Conservation (phyloP, 2,113 vertebrate species). For the Pomatostomus ruficeps region DNA sequence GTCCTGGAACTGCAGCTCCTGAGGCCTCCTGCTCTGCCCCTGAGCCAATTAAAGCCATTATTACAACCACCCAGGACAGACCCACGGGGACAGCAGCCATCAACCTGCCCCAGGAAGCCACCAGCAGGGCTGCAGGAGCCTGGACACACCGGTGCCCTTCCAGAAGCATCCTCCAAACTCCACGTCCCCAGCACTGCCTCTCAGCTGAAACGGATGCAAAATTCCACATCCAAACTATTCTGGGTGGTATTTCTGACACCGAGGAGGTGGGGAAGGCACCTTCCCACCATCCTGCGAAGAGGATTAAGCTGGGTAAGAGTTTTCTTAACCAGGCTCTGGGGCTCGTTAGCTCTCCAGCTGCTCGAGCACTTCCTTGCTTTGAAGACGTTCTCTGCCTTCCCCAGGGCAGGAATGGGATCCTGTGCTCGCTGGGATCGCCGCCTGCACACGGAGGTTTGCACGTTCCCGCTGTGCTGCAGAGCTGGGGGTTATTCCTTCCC, state of each 20-base stretch:
- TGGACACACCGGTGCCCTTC: not conserved
- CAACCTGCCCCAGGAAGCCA: rapidly evolving
- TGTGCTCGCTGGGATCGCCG: rapidly evolving
- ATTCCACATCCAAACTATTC: not conserved
- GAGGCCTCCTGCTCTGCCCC: not conserved
- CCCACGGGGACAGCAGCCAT: rapidly evolving
- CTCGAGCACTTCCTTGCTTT: not conserved
- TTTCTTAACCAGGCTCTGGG: not conserved
- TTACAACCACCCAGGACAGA: not conserved
- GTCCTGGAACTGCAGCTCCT: not conserved
- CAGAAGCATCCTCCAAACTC: not conserved
- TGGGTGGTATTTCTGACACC: not conserved
- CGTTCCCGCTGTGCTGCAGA: not conserved
- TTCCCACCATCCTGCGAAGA: not conserved
- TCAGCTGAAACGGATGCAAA: not conserved
- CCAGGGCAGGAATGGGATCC: not conserved
- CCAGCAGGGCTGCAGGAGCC: not conserved
- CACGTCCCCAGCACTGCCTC: rapidly evolving
- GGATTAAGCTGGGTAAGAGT: not conserved
- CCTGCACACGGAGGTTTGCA: not conserved
- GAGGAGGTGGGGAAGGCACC: not conserved
- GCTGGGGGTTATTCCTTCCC: not conserved
- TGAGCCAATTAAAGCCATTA: not conserved
- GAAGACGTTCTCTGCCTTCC: not conserved
- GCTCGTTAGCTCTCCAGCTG: not conserved